A percentile compares a stretch with the other conserved stretches of the same genome.
phyloP scores from a whole-genome alignment of 2,888 invertebrate genomes.

The Chromoteleia sp. region DNA sequence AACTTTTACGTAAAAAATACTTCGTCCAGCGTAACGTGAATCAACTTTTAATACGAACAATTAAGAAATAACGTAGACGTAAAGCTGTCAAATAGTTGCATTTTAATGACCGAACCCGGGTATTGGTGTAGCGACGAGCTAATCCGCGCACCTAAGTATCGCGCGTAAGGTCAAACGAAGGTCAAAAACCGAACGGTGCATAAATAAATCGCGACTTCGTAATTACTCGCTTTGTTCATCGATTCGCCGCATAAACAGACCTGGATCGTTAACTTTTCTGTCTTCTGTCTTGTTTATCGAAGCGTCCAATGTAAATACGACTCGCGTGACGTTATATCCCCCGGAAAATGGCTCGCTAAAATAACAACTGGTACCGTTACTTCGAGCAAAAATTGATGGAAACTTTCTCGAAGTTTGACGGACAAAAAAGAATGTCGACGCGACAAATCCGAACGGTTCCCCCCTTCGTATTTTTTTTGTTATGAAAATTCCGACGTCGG shows the following conservation, averaged over 20 bases:
- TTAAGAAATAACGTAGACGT: background rate
- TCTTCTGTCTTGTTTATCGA: slow-evolving; percentile 61
- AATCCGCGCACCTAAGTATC: slow-evolving; percentile 29
- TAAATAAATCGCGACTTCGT: slow-evolving; percentile 66
- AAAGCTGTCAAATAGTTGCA: slow-evolving; percentile 19
- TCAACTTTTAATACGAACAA: too few relatives aligned
- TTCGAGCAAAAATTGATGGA: slow-evolving; percentile 21
- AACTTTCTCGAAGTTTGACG: slow-evolving; percentile 6
- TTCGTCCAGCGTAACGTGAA: too few relatives aligned
- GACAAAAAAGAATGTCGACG: background rate
- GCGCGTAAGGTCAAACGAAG: slow-evolving; percentile 62
- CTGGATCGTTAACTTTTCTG: slow-evolving; percentile 59
- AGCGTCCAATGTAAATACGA: slow-evolving; percentile 58
- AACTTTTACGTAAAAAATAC: too few relatives aligned
- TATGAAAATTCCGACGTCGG: slow-evolving; percentile 13
- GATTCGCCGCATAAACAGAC: slow-evolving; percentile 61
- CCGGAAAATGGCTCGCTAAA: slow-evolving; percentile 44
- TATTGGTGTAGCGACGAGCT: slow-evolving; percentile 3
- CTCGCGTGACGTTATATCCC: slow-evolving; percentile 53
- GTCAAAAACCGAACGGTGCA: slow-evolving; percentile 50
- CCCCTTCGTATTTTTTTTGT: background rate
- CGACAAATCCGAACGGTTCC: background rate
- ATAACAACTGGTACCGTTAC: slow-evolving; percentile 45
- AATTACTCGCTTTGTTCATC: slow-evolving; percentile 65
- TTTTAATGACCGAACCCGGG: slow-evolving; percentile 7